Base-by-base conservation (phyloP, 2,888 invertebrate species). In the Dynastes grantii region DNA sequence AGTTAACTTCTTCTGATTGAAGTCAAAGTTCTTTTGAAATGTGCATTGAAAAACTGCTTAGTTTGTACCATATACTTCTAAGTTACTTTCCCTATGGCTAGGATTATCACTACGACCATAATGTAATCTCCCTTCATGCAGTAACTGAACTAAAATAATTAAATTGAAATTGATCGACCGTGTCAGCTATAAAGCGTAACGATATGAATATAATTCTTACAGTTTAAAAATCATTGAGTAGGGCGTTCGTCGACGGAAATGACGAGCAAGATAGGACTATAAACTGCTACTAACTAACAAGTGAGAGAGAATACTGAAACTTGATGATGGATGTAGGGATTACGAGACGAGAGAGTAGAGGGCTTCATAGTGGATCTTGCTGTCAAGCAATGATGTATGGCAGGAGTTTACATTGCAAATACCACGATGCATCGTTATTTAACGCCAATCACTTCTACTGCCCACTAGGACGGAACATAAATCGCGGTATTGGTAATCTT, bases 261-360 rank as follows among this genome's bases (percentile, higher is more conserved):
- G 71, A 76, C 70, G 71, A 70, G 73, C 13, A 64, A 55, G 55
- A 68, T 55, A 40, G 61, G 45, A 27, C 16, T 65, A 58, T 37
- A 27, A n/a, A 32, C 11, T 37, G 40, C 2, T 51, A 63, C 45
- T 32, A n/a, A 65, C 45, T 53, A 22, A 16, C 55, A 58, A 76
- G 78, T 13, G 63, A 61, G 61, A 67, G n/a, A 65, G 76, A 76
- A 63, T 27, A 22, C 68, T 65, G 80, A 76, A 76, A 73, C 63
- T 81, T 82, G 84, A 84, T 84, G 84, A 84, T 84, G 84, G 84
- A 84, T 84, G 84, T 82, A 79, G 82, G 84, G 84, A 84, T 84
- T 84, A 84, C 83, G 83, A 83, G 84, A 83, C 83, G 83, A 81
- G 84, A 80, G 82, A 81, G 82, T 81, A 80, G 82, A 81, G 80